Evolutionary conservation across 2,113 vertebrate genomes (phyloP), one percentile per base, ranked within the genome.

Genomic region (Hyla sarda): DNA sequence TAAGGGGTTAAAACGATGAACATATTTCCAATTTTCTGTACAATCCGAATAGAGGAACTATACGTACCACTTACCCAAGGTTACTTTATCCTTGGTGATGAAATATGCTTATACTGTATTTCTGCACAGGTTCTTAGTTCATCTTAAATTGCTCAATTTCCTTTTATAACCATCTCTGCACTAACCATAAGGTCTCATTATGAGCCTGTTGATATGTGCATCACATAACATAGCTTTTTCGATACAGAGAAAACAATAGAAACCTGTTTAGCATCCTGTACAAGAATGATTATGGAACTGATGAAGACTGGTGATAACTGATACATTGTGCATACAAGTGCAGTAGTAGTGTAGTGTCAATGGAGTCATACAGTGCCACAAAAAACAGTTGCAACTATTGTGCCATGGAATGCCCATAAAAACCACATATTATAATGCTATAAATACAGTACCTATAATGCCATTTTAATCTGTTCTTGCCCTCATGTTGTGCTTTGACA

Each of bases 101-200:
- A 76, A 76, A 76, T 47, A 52, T 76, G 16, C 8, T 76, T 11
- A 17, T 28, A 13, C 45, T 48, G 5, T 50, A 73, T 73, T 73
- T 73, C 23, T 28, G 23, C 73, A 52, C 2, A 52, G 73, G n/a
- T 28, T 76, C 45, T 76, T 76, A 52, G 45, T n/a, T 76, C 23
- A 76, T 76, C n/a, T 28, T 50, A 52, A 45, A 52, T 76, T 76
- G 25, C 73, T 76, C 73, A 48, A 76, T 76, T 76, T 76, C 25
- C 73, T 19, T 16, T 19, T 5, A 50, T 76, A 47, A 13, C 3
- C 72, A 74, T 47, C 72, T 47, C 41, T 74, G 37, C 41, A 25
- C 11, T 37, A 71, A 21, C 67, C 19, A 71, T 23, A 41, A 37
- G 30, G 30, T 11, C 3, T 32, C 13, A 32, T 10, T 32, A 25